Percentiles rank a stretch among this genome's conserved stretches.
These are phyloP conservation scores for Oryctolagus cuniculus DNA, from an alignment of 2,113 vertebrate genomes.

Conservation along the genomic window DNA sequence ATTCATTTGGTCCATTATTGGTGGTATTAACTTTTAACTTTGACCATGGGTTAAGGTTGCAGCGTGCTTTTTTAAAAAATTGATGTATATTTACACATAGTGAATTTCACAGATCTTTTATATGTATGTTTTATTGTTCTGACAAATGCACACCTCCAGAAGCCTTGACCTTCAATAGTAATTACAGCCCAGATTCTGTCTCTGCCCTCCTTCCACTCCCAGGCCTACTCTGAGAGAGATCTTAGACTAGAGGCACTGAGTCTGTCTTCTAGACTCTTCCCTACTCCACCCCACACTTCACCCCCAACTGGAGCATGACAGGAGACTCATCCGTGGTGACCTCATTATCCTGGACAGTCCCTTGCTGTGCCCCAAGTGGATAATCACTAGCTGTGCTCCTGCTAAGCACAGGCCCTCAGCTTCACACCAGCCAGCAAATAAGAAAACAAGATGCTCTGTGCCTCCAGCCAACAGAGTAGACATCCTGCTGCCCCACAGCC, in stretches of 20 bases:
- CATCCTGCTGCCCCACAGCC: background rate
- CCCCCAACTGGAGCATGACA: background rate
- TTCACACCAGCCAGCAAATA: background rate
- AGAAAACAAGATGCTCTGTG: background rate
- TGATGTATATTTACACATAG: slow-evolving; percentile 2
- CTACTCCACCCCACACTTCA: background rate
- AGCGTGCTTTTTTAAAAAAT: background rate
- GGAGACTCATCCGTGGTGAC: background rate
- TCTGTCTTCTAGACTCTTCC: slow-evolving; percentile 23
- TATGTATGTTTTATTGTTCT: background rate
- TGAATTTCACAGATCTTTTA: slow-evolving; percentile 25
- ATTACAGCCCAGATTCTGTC: background rate
- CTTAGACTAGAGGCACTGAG: background rate
- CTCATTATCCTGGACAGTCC: background rate
- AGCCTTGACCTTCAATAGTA: background rate
- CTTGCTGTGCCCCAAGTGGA: background rate
- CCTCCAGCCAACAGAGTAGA: background rate
- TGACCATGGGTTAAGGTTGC: background rate
- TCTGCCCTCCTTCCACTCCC: background rate
- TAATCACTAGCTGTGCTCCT: background rate
- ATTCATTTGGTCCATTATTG: background rate
- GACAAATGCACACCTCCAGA: background rate
- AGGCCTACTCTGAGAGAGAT: background rate
- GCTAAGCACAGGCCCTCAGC: background rate
- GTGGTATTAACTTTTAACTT: background rate